These are phyloP conservation scores for Plecotus auritus DNA, from an alignment of 2,113 vertebrate genomes.

Conservation along the genomic window DNA sequence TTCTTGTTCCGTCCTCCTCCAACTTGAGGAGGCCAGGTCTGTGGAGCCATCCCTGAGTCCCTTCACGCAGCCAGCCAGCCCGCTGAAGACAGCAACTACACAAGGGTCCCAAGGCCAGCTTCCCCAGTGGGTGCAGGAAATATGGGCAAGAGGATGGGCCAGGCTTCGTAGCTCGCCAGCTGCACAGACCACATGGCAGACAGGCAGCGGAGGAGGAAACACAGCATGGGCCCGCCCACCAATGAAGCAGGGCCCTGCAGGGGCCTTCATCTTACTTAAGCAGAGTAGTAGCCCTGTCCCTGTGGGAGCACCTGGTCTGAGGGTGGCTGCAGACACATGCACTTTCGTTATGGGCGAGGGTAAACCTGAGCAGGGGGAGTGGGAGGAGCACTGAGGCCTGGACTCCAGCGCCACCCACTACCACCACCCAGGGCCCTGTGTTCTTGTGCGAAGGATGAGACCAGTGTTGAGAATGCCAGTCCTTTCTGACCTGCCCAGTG, in stretches of 20 bases:
- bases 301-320: not conserved
- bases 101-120: not conserved
- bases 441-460: not conserved
- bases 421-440: not conserved
- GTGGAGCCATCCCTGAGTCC: not conserved
- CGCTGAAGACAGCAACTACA: not conserved
- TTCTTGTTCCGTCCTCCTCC: not conserved
- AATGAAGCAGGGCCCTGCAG: not conserved
- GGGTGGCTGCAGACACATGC: accelerated
- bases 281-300: not conserved
- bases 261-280: not conserved
- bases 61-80: not conserved
- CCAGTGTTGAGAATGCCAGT: accelerated
- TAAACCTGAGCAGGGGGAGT: accelerated
- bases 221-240: not conserved
- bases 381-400: too few relatives aligned
- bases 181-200: not conserved
- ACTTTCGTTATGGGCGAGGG: accelerated
- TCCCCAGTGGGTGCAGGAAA: not conserved
- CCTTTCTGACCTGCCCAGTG: not conserved
- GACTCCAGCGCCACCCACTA: accelerated
- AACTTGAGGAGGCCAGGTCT: not conserved
- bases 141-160: not conserved
- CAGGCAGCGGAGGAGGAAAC: not conserved
- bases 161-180: not conserved